These are phyloP conservation scores for Exocentrus adspersus DNA, from an alignment of 2,888 invertebrate genomes.

Conservation along the genomic window DNA sequence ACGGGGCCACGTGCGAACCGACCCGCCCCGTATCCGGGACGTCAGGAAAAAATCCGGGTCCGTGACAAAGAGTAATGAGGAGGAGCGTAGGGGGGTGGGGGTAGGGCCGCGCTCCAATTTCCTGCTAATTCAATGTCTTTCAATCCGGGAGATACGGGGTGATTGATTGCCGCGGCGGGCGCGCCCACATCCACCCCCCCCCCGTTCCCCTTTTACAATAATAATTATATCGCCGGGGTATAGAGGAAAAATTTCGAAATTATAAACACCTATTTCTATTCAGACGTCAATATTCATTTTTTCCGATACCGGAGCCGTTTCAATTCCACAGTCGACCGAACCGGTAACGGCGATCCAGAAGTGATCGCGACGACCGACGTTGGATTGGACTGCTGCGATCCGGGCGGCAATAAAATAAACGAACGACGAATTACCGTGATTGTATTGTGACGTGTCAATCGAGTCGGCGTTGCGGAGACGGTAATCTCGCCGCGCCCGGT, in stretches of 20 bases:
- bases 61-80: constrained; percentile 62
- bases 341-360: not conserved
- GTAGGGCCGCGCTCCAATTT: constrained; percentile 61
- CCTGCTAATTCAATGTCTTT: constrained; percentile 67
- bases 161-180: constrained; percentile 61
- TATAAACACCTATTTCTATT: constrained; percentile 26
- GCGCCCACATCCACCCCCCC: constrained; percentile 21
- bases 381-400: constrained; percentile 38
- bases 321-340: constrained; percentile 8
- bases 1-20: constrained; percentile 6
- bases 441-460: constrained; percentile 55
- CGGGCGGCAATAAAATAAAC: constrained; percentile 52
- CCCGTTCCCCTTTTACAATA: no score
- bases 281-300: constrained; percentile 27
- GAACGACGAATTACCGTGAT: constrained; percentile 51
- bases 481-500: constrained; percentile 10
- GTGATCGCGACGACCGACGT: constrained; percentile 1
- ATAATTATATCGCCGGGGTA: no score
- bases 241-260: no score
- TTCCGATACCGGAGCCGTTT: constrained; percentile 18
- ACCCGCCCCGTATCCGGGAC: not conserved
- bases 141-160: constrained; percentile 64
- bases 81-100: constrained; percentile 48
- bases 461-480: constrained; percentile 42
- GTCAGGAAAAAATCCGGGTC: constrained; percentile 30